These are phyloP conservation scores for Nymphalis io DNA, from an alignment of 1,140 invertebrate genomes.

Conservation along the genomic window DNA sequence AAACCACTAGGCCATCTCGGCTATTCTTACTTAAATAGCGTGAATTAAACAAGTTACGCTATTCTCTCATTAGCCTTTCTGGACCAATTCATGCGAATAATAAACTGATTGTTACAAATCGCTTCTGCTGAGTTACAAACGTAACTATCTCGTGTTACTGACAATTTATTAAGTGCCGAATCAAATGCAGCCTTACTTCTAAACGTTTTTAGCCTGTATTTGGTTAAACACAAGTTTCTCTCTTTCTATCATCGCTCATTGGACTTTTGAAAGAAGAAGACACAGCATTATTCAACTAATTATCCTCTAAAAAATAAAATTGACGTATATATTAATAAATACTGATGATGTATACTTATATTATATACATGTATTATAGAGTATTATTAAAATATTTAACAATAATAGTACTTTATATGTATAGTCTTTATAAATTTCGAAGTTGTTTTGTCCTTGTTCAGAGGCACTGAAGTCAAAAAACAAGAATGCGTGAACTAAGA, in stretches of 20 bases:
- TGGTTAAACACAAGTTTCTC: too few relatives aligned
- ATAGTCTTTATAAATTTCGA: not conserved
- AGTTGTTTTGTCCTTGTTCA: not conserved
- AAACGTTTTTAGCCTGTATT: too few relatives aligned
- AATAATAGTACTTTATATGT: not conserved
- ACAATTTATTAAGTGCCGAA: not conserved
- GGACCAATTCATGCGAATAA: constrained; percentile 22
- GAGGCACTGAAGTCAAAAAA: constrained; percentile 1
- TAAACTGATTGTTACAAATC: constrained; percentile 30
- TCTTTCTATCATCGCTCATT: too few relatives aligned
- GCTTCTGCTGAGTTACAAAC: constrained; percentile 15
- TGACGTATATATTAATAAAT: too few relatives aligned
- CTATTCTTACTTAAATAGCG: not conserved
- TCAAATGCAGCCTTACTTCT: not conserved
- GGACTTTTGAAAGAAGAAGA: too few relatives aligned
- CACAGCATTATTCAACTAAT: too few relatives aligned
- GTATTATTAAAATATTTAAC: too few relatives aligned
- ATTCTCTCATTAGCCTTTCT: constrained; percentile 9
- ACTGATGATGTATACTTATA: too few relatives aligned
- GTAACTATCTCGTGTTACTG: not conserved
- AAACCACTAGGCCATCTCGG: too few relatives aligned
- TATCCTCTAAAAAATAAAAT: too few relatives aligned
- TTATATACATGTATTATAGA: too few relatives aligned
- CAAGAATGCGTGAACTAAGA: not conserved
- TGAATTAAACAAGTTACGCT: not conserved